A percentile compares a stretch with the other conserved stretches of the same genome.
Conservation (phyloP, 2,113 vertebrate species). For the Otolemur garnettii region DNA sequence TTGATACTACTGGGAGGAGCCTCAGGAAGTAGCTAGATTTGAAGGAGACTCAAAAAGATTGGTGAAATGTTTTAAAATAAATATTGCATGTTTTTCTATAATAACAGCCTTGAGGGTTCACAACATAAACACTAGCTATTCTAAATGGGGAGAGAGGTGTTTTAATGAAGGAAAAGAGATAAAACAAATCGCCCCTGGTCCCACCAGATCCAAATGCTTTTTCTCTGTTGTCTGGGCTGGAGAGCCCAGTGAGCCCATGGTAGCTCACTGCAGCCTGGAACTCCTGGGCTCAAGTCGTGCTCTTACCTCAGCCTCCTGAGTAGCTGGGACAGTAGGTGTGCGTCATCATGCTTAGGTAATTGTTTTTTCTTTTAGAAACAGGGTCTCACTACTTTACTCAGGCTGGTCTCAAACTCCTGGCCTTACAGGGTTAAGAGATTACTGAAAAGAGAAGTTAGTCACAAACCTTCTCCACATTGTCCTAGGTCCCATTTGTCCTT, state of each 20-base stretch:
- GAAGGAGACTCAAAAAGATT: neutral
- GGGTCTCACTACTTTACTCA: too few species aligned
- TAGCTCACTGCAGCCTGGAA: too few species aligned
- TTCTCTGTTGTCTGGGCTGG: too few species aligned
- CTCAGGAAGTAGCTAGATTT: neutral
- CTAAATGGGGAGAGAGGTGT: too few species aligned
- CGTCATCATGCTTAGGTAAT: too few species aligned
- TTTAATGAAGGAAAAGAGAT: conserved; percentile 37
- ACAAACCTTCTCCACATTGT: neutral
- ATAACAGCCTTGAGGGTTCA: neutral
- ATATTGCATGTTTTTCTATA: neutral
- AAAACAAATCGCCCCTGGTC: neutral
- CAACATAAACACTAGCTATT: neutral
- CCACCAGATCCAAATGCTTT: neutral
- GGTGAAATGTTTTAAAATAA: conserved; percentile 29
- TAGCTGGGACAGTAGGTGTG: too few species aligned
- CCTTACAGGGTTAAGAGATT: neutral
- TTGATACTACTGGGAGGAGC: neutral
- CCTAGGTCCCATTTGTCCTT: neutral
- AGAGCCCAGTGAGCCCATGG: too few species aligned
- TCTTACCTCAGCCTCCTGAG: too few species aligned
- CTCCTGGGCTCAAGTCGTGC: too few species aligned
- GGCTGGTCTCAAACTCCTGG: too few species aligned
- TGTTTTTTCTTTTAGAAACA: too few species aligned
- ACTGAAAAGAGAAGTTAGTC: neutral